Percentiles rank a stretch among this genome's conserved stretches.
Evolutionary conservation across 2,888 invertebrate species (phyloP).

Genomic region (Hemistola chrysoprasaria): DNA sequence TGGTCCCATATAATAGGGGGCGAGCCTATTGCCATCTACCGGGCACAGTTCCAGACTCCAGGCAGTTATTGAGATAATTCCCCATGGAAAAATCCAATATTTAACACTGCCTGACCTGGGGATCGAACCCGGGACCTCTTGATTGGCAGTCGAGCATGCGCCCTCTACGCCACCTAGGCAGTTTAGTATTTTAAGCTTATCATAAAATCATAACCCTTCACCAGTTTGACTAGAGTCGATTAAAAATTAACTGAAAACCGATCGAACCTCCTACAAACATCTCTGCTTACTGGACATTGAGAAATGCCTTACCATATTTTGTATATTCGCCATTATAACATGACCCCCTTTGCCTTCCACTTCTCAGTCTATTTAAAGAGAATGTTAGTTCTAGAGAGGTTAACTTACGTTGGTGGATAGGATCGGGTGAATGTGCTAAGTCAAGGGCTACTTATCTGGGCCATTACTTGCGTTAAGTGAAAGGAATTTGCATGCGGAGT

Average conservation of each 20-base stretch:
- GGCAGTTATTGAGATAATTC: no score
- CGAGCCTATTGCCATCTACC: no score
- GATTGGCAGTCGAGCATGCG: no score
- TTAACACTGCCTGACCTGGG: no score
- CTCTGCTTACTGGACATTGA: conserved; percentile 63
- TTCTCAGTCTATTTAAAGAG: neutral
- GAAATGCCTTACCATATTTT: conserved; percentile 66
- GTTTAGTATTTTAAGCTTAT: no score
- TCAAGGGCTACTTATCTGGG: conserved; percentile 66
- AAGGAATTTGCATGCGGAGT: conserved; percentile 52
- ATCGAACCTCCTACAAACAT: conserved; percentile 22
- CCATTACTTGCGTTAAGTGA: conserved; percentile 66
- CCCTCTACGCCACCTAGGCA: no score
- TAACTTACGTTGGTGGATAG: conserved; percentile 57
- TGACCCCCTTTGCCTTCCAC: conserved; percentile 36
- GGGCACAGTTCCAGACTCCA: no score
- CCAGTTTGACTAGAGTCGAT: no score
- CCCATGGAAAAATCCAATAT: no score
- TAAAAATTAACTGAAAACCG: neutral
- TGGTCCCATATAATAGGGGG: no score
- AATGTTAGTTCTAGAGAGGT: conserved; percentile 11
- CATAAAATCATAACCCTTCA: no score
- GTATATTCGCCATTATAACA: conserved; percentile 32
- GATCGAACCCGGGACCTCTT: no score
- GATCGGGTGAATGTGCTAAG: conserved; percentile 63